These are phyloP conservation scores for Ophthalmolycus amberensis DNA, from an alignment of 2,113 vertebrate genomes.

Conservation along the genomic window DNA sequence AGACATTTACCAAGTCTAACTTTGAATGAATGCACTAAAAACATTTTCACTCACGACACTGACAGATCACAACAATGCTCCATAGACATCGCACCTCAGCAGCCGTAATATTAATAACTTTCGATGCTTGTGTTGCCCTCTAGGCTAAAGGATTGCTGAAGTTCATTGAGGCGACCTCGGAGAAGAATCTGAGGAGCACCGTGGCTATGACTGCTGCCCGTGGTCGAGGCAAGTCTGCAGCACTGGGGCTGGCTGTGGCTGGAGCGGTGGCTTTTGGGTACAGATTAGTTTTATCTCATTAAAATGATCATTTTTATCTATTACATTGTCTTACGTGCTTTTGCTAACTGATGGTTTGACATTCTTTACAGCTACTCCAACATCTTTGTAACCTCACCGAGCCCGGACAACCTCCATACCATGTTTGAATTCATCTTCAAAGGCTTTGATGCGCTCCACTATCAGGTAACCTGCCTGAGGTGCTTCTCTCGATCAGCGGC, in stretches of 20 bases:
- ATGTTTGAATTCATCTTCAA: slow-evolving; percentile 99
- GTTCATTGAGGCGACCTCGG: slow-evolving; percentile 96
- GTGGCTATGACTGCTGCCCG: slow-evolving; percentile 95
- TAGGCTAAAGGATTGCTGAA: slow-evolving; percentile 95
- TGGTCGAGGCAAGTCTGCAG: slow-evolving; percentile 97
- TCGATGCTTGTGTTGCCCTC: not conserved
- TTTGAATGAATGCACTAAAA: not conserved
- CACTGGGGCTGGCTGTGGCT: slow-evolving; percentile 93
- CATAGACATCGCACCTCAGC: not conserved
- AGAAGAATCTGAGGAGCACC: slow-evolving; percentile 95
- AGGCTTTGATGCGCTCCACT: slow-evolving; percentile 94
- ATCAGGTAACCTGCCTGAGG: slow-evolving; percentile 60
- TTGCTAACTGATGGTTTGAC: slow-evolving; percentile 8
- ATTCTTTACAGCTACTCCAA: slow-evolving; percentile 91
- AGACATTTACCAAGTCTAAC: not conserved
- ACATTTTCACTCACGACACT: not conserved
- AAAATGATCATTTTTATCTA: not conserved
- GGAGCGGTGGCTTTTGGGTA: slow-evolving; percentile 98
- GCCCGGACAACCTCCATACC: slow-evolving; percentile 97
- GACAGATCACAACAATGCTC: not conserved
- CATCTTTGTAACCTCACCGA: slow-evolving; percentile 97
- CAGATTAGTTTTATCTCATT: not conserved
- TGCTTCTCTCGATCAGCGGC: not conserved
- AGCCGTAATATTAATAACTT: not conserved
- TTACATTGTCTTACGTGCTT: not conserved